A percentile compares a stretch with the other conserved stretches of the same genome.
phyloP scores from a whole-genome alignment of 2,797 vertebrate genomes.

The Morus bassanus region DNA sequence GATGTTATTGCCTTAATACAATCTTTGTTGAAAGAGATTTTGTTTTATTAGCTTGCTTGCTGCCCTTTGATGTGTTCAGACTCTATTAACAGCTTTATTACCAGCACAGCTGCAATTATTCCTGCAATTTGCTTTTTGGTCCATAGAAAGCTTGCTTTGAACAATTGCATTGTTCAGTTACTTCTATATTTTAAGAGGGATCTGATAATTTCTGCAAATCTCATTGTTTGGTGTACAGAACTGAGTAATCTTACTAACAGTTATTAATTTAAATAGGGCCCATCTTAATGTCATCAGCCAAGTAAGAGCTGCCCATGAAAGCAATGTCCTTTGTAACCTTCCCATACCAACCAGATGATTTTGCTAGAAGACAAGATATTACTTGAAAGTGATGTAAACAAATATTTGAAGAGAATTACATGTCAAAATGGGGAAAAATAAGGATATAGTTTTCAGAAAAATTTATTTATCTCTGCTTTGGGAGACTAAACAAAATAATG shows the following conservation, averaged over 20 bases:
- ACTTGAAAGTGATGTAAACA: background rate
- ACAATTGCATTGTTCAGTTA: background rate
- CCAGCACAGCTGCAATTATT: slow-evolving; percentile 11
- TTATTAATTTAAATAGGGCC: slow-evolving; percentile 26
- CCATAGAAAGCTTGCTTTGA: slow-evolving; percentile 14
- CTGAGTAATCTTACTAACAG: background rate
- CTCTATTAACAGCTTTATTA: slow-evolving; percentile 25
- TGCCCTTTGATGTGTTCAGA: background rate
- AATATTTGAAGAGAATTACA: background rate
- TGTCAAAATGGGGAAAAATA: background rate
- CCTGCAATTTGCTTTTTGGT: background rate
- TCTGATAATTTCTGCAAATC: slow-evolving; percentile 3
- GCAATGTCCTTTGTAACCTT: background rate
- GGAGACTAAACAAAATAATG: background rate
- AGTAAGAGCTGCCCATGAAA: background rate
- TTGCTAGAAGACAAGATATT: background rate
- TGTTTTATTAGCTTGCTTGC: background rate
- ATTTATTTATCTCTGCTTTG: background rate
- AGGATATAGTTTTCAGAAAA: background rate
- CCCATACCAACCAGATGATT: background rate
- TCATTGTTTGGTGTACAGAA: background rate
- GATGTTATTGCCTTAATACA: background rate
- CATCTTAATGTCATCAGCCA: background rate
- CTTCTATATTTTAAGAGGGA: background rate
- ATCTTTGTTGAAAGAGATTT: background rate